Evolutionary conservation across 2,113 vertebrate species (phyloP), one percentile per base, ranked within the genome.

Genomic region (Lamprologus speciosus): DNA sequence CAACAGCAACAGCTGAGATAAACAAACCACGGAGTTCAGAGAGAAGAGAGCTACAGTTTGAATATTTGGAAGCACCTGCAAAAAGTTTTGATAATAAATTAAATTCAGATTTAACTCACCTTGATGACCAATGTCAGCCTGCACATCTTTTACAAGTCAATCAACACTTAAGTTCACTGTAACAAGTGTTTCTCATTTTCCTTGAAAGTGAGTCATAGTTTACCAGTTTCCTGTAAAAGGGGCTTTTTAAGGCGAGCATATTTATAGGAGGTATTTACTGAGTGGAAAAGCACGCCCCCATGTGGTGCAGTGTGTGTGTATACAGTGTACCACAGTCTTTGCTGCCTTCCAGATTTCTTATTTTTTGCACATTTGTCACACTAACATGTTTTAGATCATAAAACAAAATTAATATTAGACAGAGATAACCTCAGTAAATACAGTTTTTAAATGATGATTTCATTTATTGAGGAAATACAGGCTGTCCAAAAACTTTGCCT

Each of bases 1-100:
- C 73, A 91, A n/a, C 90, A 93, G 14, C 42, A 93, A 47, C 63
- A 93, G 31, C 93, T 95, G 88, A 86, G 9, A 83, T 4, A 50
- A 80, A 31, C 14, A 88, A 70, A 82, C 4, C 68, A 79, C 17
- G 37, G 16, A 1, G 6, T 45, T 60, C 4, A 70, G 8, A 85
- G 40, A 88, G 8, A 8, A 28, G 8, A 73, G 14, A 14, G 13
- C 45, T 65, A 65, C 60, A 65, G 13, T 35, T 17, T 51, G 70
- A 53, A 33, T 45, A 12, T 16, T 14, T 83, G 7, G 17, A 68
- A 81, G 17, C 1, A 31, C n/a, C 8, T 17, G 31, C 45, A 40
- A 33, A 47, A 47, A 33, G 16, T 42, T 85, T 9, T 13, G 26
- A 26, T 17, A 8, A 21, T 31, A 28, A 28, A 28, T 28, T 28